Evolutionary conservation across 2,113 vertebrate species (phyloP), one percentile per base, ranked within the genome.

Genomic region (Xiphophorus hellerii): DNA sequence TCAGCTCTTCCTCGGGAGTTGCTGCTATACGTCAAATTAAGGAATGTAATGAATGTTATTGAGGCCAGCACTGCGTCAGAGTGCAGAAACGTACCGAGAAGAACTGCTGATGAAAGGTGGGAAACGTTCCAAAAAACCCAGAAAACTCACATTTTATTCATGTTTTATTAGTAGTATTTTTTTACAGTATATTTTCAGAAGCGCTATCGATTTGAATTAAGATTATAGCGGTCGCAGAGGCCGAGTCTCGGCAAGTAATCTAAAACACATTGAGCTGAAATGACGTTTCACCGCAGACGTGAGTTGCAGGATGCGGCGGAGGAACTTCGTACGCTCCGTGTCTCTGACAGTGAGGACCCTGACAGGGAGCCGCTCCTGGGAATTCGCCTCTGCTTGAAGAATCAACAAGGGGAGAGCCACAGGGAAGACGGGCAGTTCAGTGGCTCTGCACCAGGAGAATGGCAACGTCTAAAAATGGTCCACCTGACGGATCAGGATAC

Each of bases 21-120:
- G 7, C 13, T 65, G 78, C 66, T 73, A n/a, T 77, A 73, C 64
- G 62, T 80, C 73, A 74, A 76, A 89, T 89, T 71, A 82, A 37
- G 37, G 60, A 29, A 61, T 17, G 5, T 76, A 83, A 87, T 82
- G 74, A 85, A 77, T 74, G 62, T 73, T 71, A 81, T 81, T 60
- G 61, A 31, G 42, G 37, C 62, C 30, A 69, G 71, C 72, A 71
- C 69, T 66, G 42, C 51, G 74, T 70, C 20, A 65, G 27, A 17
- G 62, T 54, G 15, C 15, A 28, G 74, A 74, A 75, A 65, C 60
- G 69, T 12, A 9, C 39, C 20, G 35, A 12, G 10, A 10, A n/a
- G 28, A 28, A 28, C 25, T 3, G 2, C 7, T n/a, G 7, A n/a
- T n/a, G n/a, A 48, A 48, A 48, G 5, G 14, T 48, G 44, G 44